These are phyloP conservation scores for Noctua fimbriata DNA, from an alignment of 2,888 invertebrate genomes.

Conservation along the genomic window DNA sequence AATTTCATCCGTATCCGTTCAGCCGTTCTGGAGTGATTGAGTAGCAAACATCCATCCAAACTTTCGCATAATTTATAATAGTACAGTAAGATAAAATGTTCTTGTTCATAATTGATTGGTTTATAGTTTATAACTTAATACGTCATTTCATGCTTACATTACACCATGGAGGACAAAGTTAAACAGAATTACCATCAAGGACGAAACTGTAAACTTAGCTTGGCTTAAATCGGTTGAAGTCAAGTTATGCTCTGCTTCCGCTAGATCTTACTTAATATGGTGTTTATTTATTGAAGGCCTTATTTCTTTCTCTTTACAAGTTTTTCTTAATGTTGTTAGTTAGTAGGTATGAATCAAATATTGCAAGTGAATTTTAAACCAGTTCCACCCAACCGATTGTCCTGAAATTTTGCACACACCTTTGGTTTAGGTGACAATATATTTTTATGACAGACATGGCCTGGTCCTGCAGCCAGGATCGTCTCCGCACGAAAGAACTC, in stretches of 20 bases:
- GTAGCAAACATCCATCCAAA: neutral
- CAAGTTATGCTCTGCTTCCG: neutral
- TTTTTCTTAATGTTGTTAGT: neutral
- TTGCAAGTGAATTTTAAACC: neutral
- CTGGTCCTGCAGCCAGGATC: neutral
- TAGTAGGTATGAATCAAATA: neutral
- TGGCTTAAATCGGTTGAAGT: slow-evolving; percentile 1
- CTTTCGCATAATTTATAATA: neutral
- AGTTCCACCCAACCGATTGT: neutral
- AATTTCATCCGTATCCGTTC: neutral
- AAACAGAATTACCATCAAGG: slow-evolving; percentile 19
- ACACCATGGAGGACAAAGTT: neutral
- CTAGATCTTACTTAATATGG: neutral
- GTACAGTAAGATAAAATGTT: neutral
- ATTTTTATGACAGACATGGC: neutral
- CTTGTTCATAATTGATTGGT: slow-evolving; percentile 9
- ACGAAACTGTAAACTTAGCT: slow-evolving; percentile 29
- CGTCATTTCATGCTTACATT: slow-evolving; percentile 6
- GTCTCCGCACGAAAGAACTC: neutral
- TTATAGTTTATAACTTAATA: neutral
- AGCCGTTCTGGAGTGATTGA: neutral
- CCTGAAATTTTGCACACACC: neutral
- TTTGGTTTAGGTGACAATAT: neutral
- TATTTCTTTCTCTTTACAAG: neutral
- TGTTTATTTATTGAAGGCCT: neutral